Evolutionary conservation across 2,888 invertebrate species (phyloP).

Genomic region (Ommatoiulus sabulosus): DNA sequence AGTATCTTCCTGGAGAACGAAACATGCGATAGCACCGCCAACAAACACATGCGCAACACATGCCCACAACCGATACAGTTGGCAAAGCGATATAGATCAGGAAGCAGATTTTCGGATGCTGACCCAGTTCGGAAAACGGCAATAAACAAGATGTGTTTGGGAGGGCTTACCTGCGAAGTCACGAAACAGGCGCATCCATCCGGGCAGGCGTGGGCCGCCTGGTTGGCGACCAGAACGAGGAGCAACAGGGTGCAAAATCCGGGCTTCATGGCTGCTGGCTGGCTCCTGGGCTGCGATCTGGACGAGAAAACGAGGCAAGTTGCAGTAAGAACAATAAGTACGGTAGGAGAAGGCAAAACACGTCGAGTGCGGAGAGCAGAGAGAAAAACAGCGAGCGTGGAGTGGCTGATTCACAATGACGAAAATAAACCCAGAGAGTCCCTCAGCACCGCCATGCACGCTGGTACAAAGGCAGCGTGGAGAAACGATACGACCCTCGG

Average conservation of each 20-base stretch:
- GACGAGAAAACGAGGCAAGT: not conserved
- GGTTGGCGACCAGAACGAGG: not conserved
- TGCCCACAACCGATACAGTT: not conserved
- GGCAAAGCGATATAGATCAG: not conserved
- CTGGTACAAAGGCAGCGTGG: slow-evolving; percentile 23
- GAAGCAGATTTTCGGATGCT: not conserved
- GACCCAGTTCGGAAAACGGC: slow-evolving; percentile 15
- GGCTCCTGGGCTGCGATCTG: not conserved
- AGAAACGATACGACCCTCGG: slow-evolving; percentile 14
- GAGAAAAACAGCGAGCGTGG: not conserved
- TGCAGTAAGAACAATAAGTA: not conserved
- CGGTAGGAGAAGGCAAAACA: not conserved
- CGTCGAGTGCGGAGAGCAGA: not conserved
- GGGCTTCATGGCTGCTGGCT: slow-evolving; percentile 7
- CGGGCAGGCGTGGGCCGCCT: slow-evolving; percentile 27
- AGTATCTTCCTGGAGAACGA: not conserved
- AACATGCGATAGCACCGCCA: not conserved
- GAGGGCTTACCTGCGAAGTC: slow-evolving; percentile 36
- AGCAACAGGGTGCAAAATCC: not conserved
- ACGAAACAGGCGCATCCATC: slow-evolving; percentile 50
- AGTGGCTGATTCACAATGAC: slow-evolving; percentile 45
- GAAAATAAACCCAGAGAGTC: slow-evolving; percentile 1
- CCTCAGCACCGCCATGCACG: too few species aligned
- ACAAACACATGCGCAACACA: not conserved
- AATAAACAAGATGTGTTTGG: slow-evolving; percentile 6